Evolutionary conservation across 2,113 vertebrate species (phyloP), one percentile per base, ranked within the genome.

Genomic region (Echinops telfairi): DNA sequence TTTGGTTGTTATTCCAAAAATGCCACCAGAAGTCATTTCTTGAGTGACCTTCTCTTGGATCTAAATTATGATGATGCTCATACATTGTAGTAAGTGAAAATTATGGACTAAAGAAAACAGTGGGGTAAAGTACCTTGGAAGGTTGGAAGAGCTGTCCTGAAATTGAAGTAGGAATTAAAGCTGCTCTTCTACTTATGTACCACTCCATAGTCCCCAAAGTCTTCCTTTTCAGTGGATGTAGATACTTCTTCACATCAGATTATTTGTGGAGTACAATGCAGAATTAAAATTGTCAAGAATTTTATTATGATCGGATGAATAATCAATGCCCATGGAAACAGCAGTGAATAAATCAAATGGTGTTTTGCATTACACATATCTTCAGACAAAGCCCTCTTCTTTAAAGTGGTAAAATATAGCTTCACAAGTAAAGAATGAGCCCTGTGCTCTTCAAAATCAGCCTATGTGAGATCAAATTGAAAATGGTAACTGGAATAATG

Each of bases 1-100:
- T 62, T 64, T 77, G 47, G 20, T 47, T 86, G 20, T 88, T 94
- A 12, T 86, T 76, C 9, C 17, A 91, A 80, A 80, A 95, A 93
- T 89, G 17, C 6, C 31, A 66, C 27, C 79, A 47, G 83, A n/a
- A 81, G 70, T 80, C 80, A 57, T 92, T 86, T 62, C 15, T 29
- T 92, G 40, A 64, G 43, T 75, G 79, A 43, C 17, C 25, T 75
- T 71, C 31, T 58, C 14, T 58, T n/a, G 22, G 43, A 38, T 89
- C 6, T 47, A 70, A 25, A 92, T 6, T 75, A 83, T 82, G 60
- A 62, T 29, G 22, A 1, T 14, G 70, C 73, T 80, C 57, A 58
- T 68, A 40, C 81, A 66, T 6, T 86, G 1, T 70, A 86, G 64
- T 58, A 83, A 3, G 12, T 85, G n/a, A 83, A 80, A 33, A 58